A percentile compares a stretch with the other conserved stretches of the same genome.
These are phyloP conservation scores for Epistrophe eligans DNA, from an alignment of 2,888 invertebrate species.

Conservation along the genomic window DNA sequence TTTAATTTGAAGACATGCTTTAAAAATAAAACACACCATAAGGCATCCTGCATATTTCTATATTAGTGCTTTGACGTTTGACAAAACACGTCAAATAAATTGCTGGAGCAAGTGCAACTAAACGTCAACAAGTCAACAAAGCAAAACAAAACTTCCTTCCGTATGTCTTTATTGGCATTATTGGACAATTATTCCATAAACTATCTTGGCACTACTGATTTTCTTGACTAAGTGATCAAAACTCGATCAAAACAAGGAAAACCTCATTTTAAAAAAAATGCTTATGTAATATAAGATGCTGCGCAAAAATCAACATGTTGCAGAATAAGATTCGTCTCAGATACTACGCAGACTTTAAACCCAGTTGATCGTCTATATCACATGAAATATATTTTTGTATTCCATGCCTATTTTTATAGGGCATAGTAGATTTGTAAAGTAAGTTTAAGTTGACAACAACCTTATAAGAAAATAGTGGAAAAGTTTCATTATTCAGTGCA, in stretches of 20 bases:
- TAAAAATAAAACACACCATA: neutral
- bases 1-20: neutral
- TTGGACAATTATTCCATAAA: constrained; percentile 2
- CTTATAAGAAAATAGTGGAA: neutral
- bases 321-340: constrained; percentile 42
- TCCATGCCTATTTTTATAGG: constrained; percentile 35
- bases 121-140: constrained; percentile 42
- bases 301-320: constrained; percentile 47
- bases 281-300: constrained; percentile 61
- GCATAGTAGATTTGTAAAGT: neutral
- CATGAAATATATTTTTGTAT: constrained; percentile 38
- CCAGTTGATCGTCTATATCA: constrained; percentile 35
- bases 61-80: neutral
- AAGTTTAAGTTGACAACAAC: neutral
- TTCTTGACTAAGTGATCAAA: constrained; percentile 47
- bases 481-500: too few relatives aligned
- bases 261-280: constrained; percentile 40
- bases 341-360: constrained; percentile 10
- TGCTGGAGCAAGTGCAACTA: constrained; percentile 40
- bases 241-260: constrained; percentile 60
- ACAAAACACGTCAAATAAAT: constrained; percentile 22
- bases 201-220: constrained; percentile 41
- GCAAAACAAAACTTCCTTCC: constrained; percentile 59
- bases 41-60: neutral
- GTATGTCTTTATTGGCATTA: constrained; percentile 40